These are phyloP conservation scores for Gallinago paraguaiae DNA, from an alignment of 2,113 vertebrate genomes.

Conservation along the genomic window DNA sequence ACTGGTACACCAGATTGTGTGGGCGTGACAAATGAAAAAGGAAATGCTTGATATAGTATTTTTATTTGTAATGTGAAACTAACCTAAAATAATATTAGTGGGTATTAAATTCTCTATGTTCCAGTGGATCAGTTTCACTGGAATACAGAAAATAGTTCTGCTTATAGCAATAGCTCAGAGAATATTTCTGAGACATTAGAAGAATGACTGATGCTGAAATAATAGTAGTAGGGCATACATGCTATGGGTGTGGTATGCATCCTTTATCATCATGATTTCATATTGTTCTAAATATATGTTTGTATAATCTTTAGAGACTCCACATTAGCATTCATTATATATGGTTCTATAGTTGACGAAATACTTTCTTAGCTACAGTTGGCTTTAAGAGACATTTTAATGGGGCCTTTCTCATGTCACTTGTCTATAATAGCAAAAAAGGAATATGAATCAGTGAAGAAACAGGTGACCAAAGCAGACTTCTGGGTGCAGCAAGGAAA, in stretches of 20 bases:
- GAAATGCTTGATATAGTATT: constrained; percentile 9
- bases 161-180: background rate
- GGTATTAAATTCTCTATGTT: constrained; percentile 25
- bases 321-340: background rate
- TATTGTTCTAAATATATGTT: background rate
- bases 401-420: background rate
- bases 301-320: background rate
- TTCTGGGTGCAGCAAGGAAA: background rate
- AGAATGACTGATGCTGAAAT: constrained; percentile 14
- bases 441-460: background rate
- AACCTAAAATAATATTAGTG: constrained; percentile 23
- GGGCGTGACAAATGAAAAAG: constrained; percentile 20
- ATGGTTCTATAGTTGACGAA: background rate
- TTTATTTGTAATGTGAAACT: constrained; percentile 44
- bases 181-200: background rate
- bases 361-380: background rate
- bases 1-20: background rate
- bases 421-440: background rate
- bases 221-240: background rate
- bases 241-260: background rate
- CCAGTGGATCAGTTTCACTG: constrained; percentile 30
- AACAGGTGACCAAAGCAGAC: background rate
- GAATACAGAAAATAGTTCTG: constrained; percentile 34
- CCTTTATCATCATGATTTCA: constrained; percentile 1
- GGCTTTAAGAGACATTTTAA: background rate